Evolutionary conservation across 1,140 invertebrate genomes (phyloP).

Genomic region (Zaprionus gabonicus): DNA sequence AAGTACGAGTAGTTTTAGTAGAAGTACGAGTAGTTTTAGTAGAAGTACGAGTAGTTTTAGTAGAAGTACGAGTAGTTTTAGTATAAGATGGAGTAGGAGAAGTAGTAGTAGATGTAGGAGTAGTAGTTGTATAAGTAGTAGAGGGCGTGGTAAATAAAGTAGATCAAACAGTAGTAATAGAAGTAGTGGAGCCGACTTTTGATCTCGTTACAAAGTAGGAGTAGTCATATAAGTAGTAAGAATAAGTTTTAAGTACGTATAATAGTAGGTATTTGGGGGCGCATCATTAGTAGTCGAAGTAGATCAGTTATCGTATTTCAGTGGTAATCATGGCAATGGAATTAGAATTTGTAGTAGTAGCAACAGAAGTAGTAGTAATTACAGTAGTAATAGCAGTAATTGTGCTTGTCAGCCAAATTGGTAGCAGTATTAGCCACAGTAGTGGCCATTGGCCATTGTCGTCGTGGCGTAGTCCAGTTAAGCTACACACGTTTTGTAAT

Average conservation of each 20-base stretch:
- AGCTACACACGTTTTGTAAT: conserved; percentile 3
- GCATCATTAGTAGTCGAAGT: background rate
- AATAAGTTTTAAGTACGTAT: background rate
- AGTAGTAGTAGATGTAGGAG: background rate
- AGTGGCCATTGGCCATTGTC: conserved; percentile 3
- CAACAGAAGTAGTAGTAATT: background rate
- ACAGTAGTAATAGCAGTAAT: background rate
- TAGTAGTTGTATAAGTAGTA: background rate
- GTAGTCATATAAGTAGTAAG: background rate
- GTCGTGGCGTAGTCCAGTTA: background rate
- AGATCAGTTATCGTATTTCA: background rate
- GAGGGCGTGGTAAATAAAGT: background rate
- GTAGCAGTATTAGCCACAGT: conserved; percentile 1
- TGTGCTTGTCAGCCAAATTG: background rate
- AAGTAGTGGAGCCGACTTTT: background rate
- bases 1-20: too few relatives aligned
- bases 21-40: too few relatives aligned
- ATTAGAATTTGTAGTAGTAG: background rate
- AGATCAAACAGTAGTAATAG: background rate
- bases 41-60: too few relatives aligned
- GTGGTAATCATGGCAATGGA: background rate
- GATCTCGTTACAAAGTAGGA: background rate
- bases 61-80: too few relatives aligned
- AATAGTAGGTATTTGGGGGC: background rate
- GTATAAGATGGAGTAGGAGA: too few relatives aligned